Base-by-base conservation (phyloP, 2,888 invertebrate species). In the Epirrhoe alternata region DNA sequence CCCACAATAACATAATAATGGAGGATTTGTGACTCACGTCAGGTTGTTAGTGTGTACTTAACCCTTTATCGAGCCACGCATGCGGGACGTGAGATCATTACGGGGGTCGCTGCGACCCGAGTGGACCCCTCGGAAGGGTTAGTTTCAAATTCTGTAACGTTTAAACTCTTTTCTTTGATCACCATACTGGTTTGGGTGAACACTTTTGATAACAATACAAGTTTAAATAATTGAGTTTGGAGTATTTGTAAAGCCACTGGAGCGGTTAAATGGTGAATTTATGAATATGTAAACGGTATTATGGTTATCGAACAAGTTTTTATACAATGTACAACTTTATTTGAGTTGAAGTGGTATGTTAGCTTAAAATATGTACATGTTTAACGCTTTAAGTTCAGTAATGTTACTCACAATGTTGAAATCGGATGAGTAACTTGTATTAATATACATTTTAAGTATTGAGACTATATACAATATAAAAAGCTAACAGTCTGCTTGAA, bases 1-100 rank as follows among this genome's bases (percentile, higher is more conserved):
- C 88, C 91, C 89, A 91, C 92, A 92, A 92, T 92, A 92, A 92
- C 92, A 92, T 91, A 91, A 92, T 92, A 93, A 92, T 92, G 88
- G 90, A 86, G 87, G 91, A 92, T 92, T 92, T 92, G 92, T 92
- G 89, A 92, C 86, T 92, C 92, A 92, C 92, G 92, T 91, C 89
- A 89, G 87, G 90, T 90, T 90, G 92, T 92, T 92, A 92, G 90
- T 90, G 86, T 90, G 89, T 92, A 91, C 90, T 93, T 92, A 93
- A 92, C 92, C 92, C 92, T 92, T 92, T 91, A 93, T 92, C 92
- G 87, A 85, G 85, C 86, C 92, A 91, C 92, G 92, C 92, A 91
- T 90, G 86, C 87, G 86, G 91, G 84, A 92, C 92, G 92, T 92
- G 92, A 89, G 90, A 90, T 87, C 91, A 89, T 92, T 92, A 91